Conservation (phyloP, 2,888 invertebrate genomes). For the Chesias legatella region DNA sequence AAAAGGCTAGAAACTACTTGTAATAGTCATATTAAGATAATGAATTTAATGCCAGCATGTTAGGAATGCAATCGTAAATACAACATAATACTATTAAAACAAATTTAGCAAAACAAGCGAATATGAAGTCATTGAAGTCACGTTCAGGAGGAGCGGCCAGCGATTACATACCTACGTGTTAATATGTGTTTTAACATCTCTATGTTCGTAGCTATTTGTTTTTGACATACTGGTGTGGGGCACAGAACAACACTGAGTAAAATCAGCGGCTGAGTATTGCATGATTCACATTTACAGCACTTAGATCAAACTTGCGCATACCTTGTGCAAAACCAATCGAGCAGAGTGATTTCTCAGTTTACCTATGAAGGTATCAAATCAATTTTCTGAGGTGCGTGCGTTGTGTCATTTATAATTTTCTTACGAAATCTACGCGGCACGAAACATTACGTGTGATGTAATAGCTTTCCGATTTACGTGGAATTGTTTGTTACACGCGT, state of each 20-base stretch:
- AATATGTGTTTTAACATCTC: conserved; percentile 57
- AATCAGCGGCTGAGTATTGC: neutral
- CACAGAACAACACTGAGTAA: neutral
- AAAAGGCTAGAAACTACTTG: too few relatives aligned
- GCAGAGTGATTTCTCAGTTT: neutral
- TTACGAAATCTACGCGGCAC: conserved; percentile 44
- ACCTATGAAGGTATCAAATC: conserved; percentile 6
- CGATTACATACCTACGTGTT: conserved; percentile 63
- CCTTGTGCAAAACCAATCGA: too few relatives aligned
- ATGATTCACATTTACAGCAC: too few relatives aligned
- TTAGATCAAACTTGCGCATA: too few relatives aligned
- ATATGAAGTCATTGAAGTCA: conserved; percentile 50
- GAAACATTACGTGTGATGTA: conserved; percentile 43
- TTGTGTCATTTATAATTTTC: conserved; percentile 42
- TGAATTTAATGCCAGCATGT: neutral
- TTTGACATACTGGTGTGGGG: conserved; percentile 32
- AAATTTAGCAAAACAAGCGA: conserved; percentile 49
- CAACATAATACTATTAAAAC: conserved; percentile 5
- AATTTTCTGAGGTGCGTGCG: conserved; percentile 37
- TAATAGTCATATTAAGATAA: too few relatives aligned
- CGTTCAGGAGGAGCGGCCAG: conserved; percentile 56
- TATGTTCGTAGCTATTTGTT: conserved; percentile 28
- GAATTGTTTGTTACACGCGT: conserved; percentile 20
- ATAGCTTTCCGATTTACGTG: conserved; percentile 21
- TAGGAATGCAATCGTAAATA: neutral